Percentiles rank a stretch among this genome's conserved stretches.
Conservation (phyloP, 2,888 invertebrate genomes). For the Euphydryas editha region DNA sequence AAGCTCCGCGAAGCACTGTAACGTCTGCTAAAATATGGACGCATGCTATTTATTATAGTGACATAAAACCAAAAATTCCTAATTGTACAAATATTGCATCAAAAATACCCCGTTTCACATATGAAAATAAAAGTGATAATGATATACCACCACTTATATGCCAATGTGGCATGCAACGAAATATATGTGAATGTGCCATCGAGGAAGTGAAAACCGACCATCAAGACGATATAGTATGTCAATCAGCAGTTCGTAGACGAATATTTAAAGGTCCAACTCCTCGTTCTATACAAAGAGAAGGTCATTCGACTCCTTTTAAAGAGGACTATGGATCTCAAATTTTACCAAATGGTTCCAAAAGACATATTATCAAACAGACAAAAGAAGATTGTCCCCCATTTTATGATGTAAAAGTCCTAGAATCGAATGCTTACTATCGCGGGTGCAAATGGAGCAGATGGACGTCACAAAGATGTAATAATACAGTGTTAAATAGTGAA, state of each 20-base stretch:
- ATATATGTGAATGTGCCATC: constrained; percentile 59
- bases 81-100: constrained; percentile 63
- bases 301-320: constrained; percentile 55
- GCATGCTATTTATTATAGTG: constrained; percentile 56
- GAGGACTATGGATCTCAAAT: constrained; percentile 53
- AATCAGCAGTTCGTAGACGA: constrained; percentile 54
- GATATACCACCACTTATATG: constrained; percentile 65
- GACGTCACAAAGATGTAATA: constrained; percentile 52
- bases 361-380: constrained; percentile 45
- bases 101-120: constrained; percentile 65
- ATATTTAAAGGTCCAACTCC: constrained; percentile 62
- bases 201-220: constrained; percentile 44
- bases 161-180: constrained; percentile 56
- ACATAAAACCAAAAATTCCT: constrained; percentile 51
- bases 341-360: constrained; percentile 47
- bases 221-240: constrained; percentile 52
- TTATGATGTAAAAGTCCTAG: constrained; percentile 59
- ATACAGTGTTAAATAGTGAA: constrained; percentile 36
- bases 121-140: constrained; percentile 60
- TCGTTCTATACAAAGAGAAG: constrained; percentile 45
- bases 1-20: constrained; percentile 52
- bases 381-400: constrained; percentile 56
- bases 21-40: constrained; percentile 57
- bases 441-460: constrained; percentile 76
- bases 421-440: constrained; percentile 62